Evolutionary conservation across 2,888 invertebrate species (phyloP), one percentile per base, ranked within the genome.

Genomic region (Drosophila macrospina): DNA sequence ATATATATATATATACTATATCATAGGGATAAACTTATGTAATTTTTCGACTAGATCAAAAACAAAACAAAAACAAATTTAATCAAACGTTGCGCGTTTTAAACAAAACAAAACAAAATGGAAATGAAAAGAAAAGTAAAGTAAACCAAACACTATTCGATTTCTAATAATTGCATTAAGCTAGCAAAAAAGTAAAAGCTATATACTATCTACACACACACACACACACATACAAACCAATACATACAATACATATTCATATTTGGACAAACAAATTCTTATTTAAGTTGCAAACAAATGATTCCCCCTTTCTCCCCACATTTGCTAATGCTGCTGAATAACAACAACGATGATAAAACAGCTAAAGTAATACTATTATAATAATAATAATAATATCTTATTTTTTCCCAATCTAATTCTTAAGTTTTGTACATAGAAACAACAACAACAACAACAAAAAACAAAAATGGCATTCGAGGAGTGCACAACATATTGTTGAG

Each of bases 51-150:
- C 82, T 82, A 75, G 78, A 74, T 36, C 52, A 72, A 73, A 78
- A 68, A 24, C 13, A 55, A 63, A 47, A 52, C 24, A 41, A 50
- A 56, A 30, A 55, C 66, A 20, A 79, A 63, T 77, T 82, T 87
- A 82, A 79, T 82, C 87, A 78, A 86, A 67, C 56, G 87, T 86
- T 86, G 80, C 77, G 87, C 87, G 87, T 85, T 87, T 86, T 75
- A 41, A 59, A 57, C 55, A 60, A 77, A 26, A 42, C 26, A 42
- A n/a, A 54, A 56, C 20, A 20, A 20, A 20, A 20, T 3, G n/a
- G n/a, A 20, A 20, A 20, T 1, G 20, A 20, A 20, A 20, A 20
- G 20, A 2, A 20, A 20, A 20, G 20, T 20, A 20, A 20, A 20
- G 20, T 2, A 20, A 20, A 20, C 20, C 20, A 47, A 20, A 66